These are phyloP conservation scores for Archips crataeganus DNA, from an alignment of 2,888 invertebrate genomes.

Conservation along the genomic window DNA sequence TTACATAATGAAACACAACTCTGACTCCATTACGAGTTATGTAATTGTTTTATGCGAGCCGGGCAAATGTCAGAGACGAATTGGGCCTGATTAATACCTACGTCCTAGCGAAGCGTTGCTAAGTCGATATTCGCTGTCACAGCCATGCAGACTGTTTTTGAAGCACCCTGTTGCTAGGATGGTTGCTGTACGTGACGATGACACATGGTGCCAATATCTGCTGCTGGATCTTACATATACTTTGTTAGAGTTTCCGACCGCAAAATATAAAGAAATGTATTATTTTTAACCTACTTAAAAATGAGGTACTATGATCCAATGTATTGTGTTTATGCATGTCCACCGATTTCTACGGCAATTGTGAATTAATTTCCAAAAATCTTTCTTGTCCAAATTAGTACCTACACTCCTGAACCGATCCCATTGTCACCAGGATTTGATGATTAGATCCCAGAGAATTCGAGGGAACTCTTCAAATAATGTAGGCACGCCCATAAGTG, in stretches of 20 bases:
- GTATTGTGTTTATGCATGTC: no score
- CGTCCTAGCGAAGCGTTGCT: slow-evolving; percentile 4
- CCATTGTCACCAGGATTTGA: no score
- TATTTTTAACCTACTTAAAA: no score
- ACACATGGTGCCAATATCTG: not conserved
- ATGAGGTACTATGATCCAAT: no score
- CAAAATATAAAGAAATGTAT: not conserved
- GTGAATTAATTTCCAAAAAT: no score
- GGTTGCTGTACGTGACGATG: not conserved
- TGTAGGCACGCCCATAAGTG: no score
- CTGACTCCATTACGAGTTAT: slow-evolving; percentile 67
- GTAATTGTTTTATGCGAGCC: slow-evolving; percentile 67
- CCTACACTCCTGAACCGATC: no score
- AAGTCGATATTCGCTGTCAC: not conserved
- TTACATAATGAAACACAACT: slow-evolving; percentile 70
- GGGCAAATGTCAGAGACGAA: slow-evolving; percentile 67
- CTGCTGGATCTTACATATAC: no score
- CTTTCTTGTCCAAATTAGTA: no score
- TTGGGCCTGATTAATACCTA: slow-evolving; percentile 50
- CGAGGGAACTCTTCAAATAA: no score
- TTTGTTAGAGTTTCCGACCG: not conserved
- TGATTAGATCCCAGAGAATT: no score
- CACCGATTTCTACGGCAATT: no score
- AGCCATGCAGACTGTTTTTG: not conserved
- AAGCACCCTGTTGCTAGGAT: not conserved